Evolutionary conservation across 2,888 invertebrate species (phyloP), one percentile per base, ranked within the genome.

Genomic region (Holacanthella duospinosa): DNA sequence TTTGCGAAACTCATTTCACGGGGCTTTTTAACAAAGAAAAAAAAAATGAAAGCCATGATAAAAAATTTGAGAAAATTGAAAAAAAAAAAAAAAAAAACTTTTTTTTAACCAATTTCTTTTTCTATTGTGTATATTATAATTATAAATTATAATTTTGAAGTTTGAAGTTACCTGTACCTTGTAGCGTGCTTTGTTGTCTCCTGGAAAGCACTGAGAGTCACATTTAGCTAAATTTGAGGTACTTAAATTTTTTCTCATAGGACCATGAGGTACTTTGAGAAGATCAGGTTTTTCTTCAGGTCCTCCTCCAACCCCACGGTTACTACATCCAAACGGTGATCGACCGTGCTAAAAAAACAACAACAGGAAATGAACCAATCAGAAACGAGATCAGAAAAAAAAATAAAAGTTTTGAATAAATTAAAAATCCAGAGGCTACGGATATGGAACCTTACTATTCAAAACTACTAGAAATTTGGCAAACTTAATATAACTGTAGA

Each of bases 201-300:
- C 48, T 21, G 48, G 48, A 48, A 48, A 48, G 48, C 19, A 48
- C 19, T 16, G 79, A 26, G 80, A 81, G 2, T 80, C 77, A 66
- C 77, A 76, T 43, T 75, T 75, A 56, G n/a, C 48, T 21, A 75
- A 75, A 16, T 77, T 76, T 72, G 78, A 29, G 43, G 77, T 29
- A 71, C 72, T 72, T 63, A 67, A 64, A 74, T 82, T 75, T 75
- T 82, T 76, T 78, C 80, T 85, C 74, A 82, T 78, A 0, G 85
- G 86, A 21, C 84, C 84, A 48, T 85, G 83, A 24, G 87, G 87
- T 3, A 86, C 86, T 77, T 89, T 88, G 29, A 91, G 81, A 60
- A 90, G 79, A 78, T 92, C 92, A 1, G 91, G 89, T 73, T 88
- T 88, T 74, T 90, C 90, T 53, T 69, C 90, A 9, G 12, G 12